Base-by-base conservation (phyloP, 2,797 vertebrate genomes). In the Meriones psammophilus region DNA sequence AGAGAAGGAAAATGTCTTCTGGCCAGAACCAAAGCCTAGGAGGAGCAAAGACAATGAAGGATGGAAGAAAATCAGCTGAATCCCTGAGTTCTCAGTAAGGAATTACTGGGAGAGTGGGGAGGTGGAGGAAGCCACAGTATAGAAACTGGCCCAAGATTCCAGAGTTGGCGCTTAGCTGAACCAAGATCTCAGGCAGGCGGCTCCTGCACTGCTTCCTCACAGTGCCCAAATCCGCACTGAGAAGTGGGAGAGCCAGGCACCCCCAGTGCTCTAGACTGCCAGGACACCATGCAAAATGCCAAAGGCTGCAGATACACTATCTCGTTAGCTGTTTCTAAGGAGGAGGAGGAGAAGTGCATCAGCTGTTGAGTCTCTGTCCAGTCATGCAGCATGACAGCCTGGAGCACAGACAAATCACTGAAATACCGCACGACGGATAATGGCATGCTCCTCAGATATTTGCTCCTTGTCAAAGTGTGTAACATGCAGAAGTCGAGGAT, bases 381-480 rank as follows among this genome's bases (percentile, higher is more conserved):
- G 24, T 62, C 89, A 60, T 36, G 4, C 86, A n/a, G 71, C 10
- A 3, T 8, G 39, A 56, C 58, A 96, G 69, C 36, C 68, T 88
- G 26, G 12, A 24, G 39, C 77, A 54, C 8, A 13, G 28, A 33
- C 36, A 62, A 64, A 50, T n/a, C 88, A 28, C 22, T 83, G 50
- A 94, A 90, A 79, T 54, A n/a, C 92, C 66, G 36, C 20, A 93
- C 39, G 22, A 62, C 73, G 60, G 9, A 74, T 30, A 42, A 79
- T 6, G 18, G 76, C 88, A 33, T 36, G 77, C 17, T 89, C 94
- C n/a, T 86, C 77, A 76, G 69, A 71, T 46, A 71, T 46, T n/a
- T 92, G 68, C 69, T 92, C 92, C 90, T 26, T 91, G 58, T 91
- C 62, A 88, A 89, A 91, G 39, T 56, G 42, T 14, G 64, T 33